phyloP scores from a whole-genome alignment of 2,797 vertebrate species.

The Oryzias dopingdopingensis region DNA sequence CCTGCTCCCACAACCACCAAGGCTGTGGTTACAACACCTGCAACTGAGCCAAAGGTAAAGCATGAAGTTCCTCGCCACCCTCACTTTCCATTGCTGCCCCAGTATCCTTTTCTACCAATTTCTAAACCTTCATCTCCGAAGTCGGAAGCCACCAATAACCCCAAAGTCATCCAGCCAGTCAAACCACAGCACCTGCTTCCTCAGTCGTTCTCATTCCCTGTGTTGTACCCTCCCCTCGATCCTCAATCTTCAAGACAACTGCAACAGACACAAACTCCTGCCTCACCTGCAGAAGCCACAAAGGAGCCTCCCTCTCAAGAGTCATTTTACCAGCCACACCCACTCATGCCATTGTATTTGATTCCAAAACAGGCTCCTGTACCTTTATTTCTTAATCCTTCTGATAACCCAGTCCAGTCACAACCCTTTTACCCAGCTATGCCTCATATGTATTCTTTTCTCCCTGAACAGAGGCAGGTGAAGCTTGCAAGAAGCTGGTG shows the following conservation, averaged over 20 bases:
- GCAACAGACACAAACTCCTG: neutral
- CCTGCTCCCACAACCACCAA: constrained; percentile 10
- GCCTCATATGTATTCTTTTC: constrained; percentile 8
- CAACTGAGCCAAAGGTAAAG: constrained; percentile 6
- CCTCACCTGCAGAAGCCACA: neutral
- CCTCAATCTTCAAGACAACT: constrained; percentile 8
- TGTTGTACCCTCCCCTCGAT: constrained; percentile 21
- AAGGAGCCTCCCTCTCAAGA: constrained; percentile 1
- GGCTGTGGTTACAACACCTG: constrained; percentile 14
- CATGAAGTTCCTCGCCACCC: constrained; percentile 9
- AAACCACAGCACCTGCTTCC: constrained; percentile 9
- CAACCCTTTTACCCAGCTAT: neutral
- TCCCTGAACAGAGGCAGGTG: constrained; percentile 7
- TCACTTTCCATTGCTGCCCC: constrained; percentile 12
- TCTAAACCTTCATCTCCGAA: constrained; percentile 2
- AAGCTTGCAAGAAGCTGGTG: neutral
- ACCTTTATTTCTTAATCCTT: constrained; percentile 27
- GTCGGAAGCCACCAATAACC: constrained; percentile 1
- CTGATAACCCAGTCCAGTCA: constrained; percentile 5
- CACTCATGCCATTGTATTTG: constrained; percentile 17
- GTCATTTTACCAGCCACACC: constrained; percentile 30
- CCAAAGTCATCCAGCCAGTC: neutral
- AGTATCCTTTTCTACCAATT: constrained; percentile 18
- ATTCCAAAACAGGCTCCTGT: constrained; percentile 9
- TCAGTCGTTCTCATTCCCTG: constrained; percentile 17